phyloP scores from a whole-genome alignment of 1,140 invertebrate genomes.

The Cyphomyrmex costatus region DNA sequence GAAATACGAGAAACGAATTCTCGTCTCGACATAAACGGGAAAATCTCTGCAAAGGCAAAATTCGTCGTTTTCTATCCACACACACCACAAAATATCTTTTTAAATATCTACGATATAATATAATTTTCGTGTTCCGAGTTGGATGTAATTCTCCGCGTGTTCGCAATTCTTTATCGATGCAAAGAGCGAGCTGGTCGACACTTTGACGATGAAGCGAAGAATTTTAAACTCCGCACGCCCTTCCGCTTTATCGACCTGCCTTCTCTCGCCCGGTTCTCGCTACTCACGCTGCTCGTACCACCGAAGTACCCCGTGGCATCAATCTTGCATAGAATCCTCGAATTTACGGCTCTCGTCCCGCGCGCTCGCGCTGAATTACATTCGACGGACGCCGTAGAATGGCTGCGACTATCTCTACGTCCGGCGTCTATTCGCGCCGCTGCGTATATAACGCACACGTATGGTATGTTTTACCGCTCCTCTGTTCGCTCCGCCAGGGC shows the following conservation, averaged over 20 bases:
- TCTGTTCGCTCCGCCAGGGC: not conserved
- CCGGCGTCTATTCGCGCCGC: slow-evolving; percentile 28
- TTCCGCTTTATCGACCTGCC: slow-evolving; percentile 52
- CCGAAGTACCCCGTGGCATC: slow-evolving; percentile 59
- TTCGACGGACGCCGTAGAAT: slow-evolving; percentile 44
- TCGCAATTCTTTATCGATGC: not conserved
- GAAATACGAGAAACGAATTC: slow-evolving; percentile 59
- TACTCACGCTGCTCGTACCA: slow-evolving; percentile 30
- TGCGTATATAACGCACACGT: not conserved
- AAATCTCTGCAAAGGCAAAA: not conserved
- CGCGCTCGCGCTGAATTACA: slow-evolving; percentile 55
- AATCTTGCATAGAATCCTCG: slow-evolving; percentile 63
- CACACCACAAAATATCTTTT: not conserved
- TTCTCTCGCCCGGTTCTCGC: slow-evolving; percentile 13
- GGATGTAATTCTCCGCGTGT: not conserved
- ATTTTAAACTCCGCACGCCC: slow-evolving; percentile 27
- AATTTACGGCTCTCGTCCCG: slow-evolving; percentile 64
- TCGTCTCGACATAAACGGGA: slow-evolving; percentile 40
- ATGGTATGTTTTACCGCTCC: slow-evolving; percentile 40
- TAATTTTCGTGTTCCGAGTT: not conserved
- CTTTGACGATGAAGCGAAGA: slow-evolving; percentile 22
- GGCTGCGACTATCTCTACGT: slow-evolving; percentile 18
- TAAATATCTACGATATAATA: not conserved
- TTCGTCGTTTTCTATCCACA: not conserved
- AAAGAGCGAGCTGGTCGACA: slow-evolving; percentile 1